These are phyloP conservation scores for Chirona hameri DNA, from an alignment of 2,888 invertebrate genomes.

Conservation along the genomic window DNA sequence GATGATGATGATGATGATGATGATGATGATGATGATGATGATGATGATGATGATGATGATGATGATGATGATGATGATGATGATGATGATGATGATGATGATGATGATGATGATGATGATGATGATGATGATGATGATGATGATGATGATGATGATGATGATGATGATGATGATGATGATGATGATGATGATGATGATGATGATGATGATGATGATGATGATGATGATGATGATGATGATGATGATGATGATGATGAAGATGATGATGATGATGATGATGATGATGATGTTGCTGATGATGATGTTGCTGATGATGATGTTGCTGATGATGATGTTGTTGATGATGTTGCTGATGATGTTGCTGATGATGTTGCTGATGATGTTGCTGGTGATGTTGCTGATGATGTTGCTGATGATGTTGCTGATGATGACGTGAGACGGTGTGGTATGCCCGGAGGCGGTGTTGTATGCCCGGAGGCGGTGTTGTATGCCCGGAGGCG, in stretches of 20 bases:
- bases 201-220: constrained; percentile 22
- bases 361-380: too few relatives aligned
- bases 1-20: not conserved
- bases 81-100: constrained; percentile 22
- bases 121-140: constrained; percentile 22
- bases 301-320: too few relatives aligned
- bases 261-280: constrained; percentile 22
- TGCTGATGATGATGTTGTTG: too few relatives aligned
- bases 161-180: constrained; percentile 22
- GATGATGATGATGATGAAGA: constrained; percentile 9
- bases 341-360: too few relatives aligned
- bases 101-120: constrained; percentile 22
- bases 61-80: constrained; percentile 22
- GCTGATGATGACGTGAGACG: too few relatives aligned
- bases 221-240: constrained; percentile 10
- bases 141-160: constrained; percentile 22
- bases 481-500: too few relatives aligned
- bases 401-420: too few relatives aligned
- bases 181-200: constrained; percentile 22
- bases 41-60: constrained; percentile 22
- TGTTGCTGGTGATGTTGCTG: too few relatives aligned
- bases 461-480: too few relatives aligned
- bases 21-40: not conserved
- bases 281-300: too few relatives aligned
- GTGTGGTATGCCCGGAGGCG: too few relatives aligned